Percentiles rank a stretch among this genome's conserved stretches.
Evolutionary conservation across 2,888 invertebrate genomes (phyloP).

Genomic region (Labia minor): DNA sequence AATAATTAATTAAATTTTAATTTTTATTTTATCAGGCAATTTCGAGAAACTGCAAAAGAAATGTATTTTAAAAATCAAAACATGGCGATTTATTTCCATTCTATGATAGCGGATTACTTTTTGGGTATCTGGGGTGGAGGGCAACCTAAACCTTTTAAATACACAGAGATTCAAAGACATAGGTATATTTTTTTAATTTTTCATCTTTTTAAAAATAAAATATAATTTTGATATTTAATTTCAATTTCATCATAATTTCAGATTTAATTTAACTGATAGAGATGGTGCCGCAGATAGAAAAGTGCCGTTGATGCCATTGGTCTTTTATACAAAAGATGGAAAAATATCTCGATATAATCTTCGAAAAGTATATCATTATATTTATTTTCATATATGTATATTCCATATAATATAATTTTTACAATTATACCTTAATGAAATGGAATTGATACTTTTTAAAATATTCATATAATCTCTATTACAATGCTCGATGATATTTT

Average conservation of each 20-base stretch:
- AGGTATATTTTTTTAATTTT: conserved; percentile 36
- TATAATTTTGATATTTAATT: too few species aligned
- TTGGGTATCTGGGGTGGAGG: conserved; percentile 95
- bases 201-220: too few species aligned
- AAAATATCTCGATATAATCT: conserved; percentile 82
- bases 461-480: too few species aligned
- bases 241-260: conserved; percentile 28
- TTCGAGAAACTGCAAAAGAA: conserved; percentile 85
- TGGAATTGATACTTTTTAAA: conserved; percentile 13
- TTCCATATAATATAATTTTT: conserved; percentile 18
- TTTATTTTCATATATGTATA: background rate
- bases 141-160: conserved; percentile 88
- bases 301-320: conserved; percentile 86
- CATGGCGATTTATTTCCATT: conserved; percentile 93
- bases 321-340: conserved; percentile 84
- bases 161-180: conserved; percentile 91
- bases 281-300: conserved; percentile 87
- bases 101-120: conserved; percentile 96
- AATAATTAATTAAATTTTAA: too few species aligned
- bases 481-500: too few species aligned
- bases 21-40: conserved; percentile 51
- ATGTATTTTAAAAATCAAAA: conserved; percentile 96
- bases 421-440: too few species aligned
- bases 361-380: conserved; percentile 57
- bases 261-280: conserved; percentile 72